Evolutionary conservation across 2,888 invertebrate genomes (phyloP).

Genomic region (Auanema sp.): DNA sequence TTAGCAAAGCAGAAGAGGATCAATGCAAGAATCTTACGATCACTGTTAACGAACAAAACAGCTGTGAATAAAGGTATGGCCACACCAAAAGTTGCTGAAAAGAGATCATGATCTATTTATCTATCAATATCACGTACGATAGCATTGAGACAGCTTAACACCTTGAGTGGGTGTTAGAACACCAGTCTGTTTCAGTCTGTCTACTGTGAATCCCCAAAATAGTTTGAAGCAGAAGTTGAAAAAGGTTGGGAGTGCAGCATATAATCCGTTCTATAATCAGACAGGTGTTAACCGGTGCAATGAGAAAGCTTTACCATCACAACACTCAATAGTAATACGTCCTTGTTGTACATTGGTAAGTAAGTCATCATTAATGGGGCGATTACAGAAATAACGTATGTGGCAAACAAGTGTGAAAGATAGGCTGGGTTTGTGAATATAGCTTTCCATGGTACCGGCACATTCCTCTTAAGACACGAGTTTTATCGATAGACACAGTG

Average conservation of each 20-base stretch:
- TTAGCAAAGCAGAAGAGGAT: constrained; percentile 16
- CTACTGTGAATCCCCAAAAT: constrained; percentile 26
- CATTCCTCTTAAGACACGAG: no score
- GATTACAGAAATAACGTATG: constrained; percentile 18
- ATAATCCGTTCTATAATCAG: constrained; percentile 34
- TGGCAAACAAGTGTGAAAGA: constrained; percentile 17
- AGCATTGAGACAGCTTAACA: constrained; percentile 24
- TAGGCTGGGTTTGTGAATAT: constrained; percentile 17
- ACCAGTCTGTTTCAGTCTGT: constrained; percentile 24
- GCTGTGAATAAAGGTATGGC: constrained; percentile 13
- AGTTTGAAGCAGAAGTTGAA: constrained; percentile 32
- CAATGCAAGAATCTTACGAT: constrained; percentile 8
- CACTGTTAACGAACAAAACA: constrained; percentile 16
- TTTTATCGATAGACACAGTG: no score
- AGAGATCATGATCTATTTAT: background rate
- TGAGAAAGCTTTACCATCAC: constrained; percentile 12
- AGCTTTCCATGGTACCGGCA: constrained; percentile 6
- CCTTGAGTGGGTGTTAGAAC: constrained; percentile 24
- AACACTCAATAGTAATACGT: constrained; percentile 25
- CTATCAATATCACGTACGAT: constrained; percentile 18
- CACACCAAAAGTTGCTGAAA: constrained; percentile 18
- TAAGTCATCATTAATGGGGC: constrained; percentile 36
- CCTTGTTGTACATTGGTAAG: constrained; percentile 44
- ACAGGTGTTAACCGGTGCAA: background rate
- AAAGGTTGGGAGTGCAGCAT: constrained; percentile 35